Base-by-base conservation (phyloP, 2,888 invertebrate genomes). In the Epirrhoe alternata region DNA sequence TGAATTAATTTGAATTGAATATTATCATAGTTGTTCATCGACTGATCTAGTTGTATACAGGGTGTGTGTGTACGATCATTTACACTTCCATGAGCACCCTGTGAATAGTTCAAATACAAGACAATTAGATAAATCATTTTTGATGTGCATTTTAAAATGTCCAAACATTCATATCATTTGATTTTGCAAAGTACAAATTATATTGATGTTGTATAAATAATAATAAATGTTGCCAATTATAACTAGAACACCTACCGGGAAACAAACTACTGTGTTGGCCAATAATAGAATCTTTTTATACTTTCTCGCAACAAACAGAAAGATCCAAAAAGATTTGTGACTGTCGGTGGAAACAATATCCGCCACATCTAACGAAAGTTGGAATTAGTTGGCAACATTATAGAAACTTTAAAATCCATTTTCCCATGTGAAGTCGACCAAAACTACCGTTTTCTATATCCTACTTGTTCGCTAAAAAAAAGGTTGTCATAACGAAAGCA, bases 401-500 rank as follows among this genome's bases (percentile, higher is more conserved):
- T 59, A 33, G 16, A 24, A 30, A 12, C 31, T 52, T 45, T 47
- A 45, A 52, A 53, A 42, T n/a, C 33, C 45, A 35, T 68, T 57
- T 64, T 57, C 79, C 83, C 84, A 77, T 77, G 75, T 66, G 38
- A 64, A 61, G 55, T 64, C 50, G 54, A 63, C 59, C 38, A 64
- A 69, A 66, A 58, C 58, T 64, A 64, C 57, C 54, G 38, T 57
- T 77, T 77, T 79, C 73, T 81, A 66, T 74, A 75, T 75, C 74
- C 73, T 73, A 51, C 33, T 63, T n/a, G 64, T 61, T 64, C 33
- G 64, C 58, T 73, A 64, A 53, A 63, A 74, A 74, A 74, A 88
- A 79, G 86, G 86, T 90, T 90, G 87, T 90, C 82, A 75, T 79
- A 82, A 85, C 76, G 68, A 80, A 89, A 89, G 88, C 88, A 90